phyloP scores from a whole-genome alignment of 2,888 invertebrate species.

The Tridacna gigas region DNA sequence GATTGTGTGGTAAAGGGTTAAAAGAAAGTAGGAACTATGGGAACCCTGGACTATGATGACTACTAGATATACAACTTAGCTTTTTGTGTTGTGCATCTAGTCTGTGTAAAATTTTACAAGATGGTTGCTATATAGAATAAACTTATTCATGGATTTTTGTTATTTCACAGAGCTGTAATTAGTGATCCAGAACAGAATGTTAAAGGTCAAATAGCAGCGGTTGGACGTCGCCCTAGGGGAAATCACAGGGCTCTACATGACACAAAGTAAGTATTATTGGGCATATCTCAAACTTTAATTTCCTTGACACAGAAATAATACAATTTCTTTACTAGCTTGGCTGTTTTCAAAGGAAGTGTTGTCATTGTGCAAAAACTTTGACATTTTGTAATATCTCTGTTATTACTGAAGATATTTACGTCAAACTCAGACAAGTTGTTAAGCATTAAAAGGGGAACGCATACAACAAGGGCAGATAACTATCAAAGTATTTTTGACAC shows the following conservation, averaged over 20 bases:
- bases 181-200: slow-evolving; percentile 83
- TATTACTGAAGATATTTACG: too few species aligned
- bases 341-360: too few species aligned
- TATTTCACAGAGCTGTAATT: slow-evolving; percentile 77
- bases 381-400: too few species aligned
- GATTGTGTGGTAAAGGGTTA: background rate
- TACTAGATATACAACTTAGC: background rate
- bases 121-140: background rate
- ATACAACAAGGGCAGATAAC: too few species aligned
- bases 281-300: too few species aligned
- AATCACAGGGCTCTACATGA: slow-evolving; percentile 81
- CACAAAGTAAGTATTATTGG: slow-evolving; percentile 81
- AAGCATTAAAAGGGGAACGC: too few species aligned
- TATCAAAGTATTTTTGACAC: too few species aligned
- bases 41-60: background rate
- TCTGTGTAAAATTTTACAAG: background rate
- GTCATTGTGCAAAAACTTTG: too few species aligned
- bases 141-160: background rate
- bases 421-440: too few species aligned
- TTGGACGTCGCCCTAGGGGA: slow-evolving; percentile 73
- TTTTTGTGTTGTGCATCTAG: background rate
- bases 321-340: too few species aligned
- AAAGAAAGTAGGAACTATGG: background rate
- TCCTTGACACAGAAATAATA: too few species aligned
- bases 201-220: slow-evolving; percentile 58